phyloP scores from a whole-genome alignment of 2,113 vertebrate genomes.

The Oryzias melastigma region DNA sequence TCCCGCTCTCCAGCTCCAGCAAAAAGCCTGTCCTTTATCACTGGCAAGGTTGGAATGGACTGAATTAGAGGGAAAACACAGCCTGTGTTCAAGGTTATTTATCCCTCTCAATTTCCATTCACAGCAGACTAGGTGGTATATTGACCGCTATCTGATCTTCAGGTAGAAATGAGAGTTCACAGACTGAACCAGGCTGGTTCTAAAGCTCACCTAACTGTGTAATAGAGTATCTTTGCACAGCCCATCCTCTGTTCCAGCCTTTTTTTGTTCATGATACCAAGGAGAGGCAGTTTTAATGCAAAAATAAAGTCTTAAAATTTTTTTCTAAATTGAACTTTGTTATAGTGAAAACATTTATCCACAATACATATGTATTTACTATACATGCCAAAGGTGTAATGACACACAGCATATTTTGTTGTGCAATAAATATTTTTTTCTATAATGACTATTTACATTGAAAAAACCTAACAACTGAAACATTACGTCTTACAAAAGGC shows the following conservation, averaged over 20 bases:
- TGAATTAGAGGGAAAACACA: background rate
- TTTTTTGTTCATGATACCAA: too few species aligned
- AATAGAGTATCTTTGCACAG: background rate
- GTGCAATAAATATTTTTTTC: too few species aligned
- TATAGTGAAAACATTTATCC: too few species aligned
- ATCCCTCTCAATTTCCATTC: background rate
- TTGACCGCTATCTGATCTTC: background rate
- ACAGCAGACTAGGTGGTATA: background rate
- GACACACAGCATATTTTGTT: too few species aligned
- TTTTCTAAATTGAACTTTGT: too few species aligned
- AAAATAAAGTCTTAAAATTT: too few species aligned
- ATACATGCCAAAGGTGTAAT: too few species aligned
- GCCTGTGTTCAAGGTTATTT: background rate
- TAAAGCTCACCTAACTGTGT: background rate
- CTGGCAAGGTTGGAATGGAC: background rate
- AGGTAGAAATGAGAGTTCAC: background rate
- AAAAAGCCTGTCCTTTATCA: background rate
- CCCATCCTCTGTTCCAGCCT: background rate
- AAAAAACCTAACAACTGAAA: too few species aligned
- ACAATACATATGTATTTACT: too few species aligned
- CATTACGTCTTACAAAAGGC: too few species aligned
- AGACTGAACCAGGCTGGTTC: background rate
- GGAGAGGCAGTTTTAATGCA: too few species aligned
- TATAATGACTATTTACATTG: too few species aligned
- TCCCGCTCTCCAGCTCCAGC: background rate